Base-by-base conservation (phyloP, 2,113 vertebrate genomes). In the Otocyon megalotis region DNA sequence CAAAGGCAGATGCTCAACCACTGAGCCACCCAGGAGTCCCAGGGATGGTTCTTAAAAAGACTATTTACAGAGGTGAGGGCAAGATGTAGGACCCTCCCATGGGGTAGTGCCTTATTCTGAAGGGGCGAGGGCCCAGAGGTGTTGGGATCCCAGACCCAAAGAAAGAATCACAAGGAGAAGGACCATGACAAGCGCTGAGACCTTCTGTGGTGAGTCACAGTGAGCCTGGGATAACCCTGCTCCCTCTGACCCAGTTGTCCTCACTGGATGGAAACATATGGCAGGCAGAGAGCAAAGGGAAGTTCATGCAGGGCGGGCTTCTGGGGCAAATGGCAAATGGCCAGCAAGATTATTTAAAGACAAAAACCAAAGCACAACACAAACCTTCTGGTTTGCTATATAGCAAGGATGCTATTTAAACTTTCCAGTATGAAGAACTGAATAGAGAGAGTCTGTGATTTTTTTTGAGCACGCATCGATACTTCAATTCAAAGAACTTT, bases 161-260 rank as follows among this genome's bases (percentile, higher is more conserved):
- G 19, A 72, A 50, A 71, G 19, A 72, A 50, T 4, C 22, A 16
- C 0, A 2, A 22, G 24, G 22, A 54, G 32, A 88, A 8, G 32
- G 30, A 43, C 9, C 1, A 0, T 16, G 7, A 13, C n/a, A 56
- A 50, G 8, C 17, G 2, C 11, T 16, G 32, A 11, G 17, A 15
- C 56, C 56, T 54, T 62, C 13, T 24, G 30, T 7, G 0, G 1
- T 17, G 16, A 89, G 71, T 43, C 48, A 62, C 5, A 32, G 35
- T 5, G 2, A 63, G 14, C 13, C 5, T 3, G 19, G 20, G 8
- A 32, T 15, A 53, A 48, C 8, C 26, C 17, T 58, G 0, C n/a
- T 35, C 54, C 28, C 13, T 50, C 11, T 26, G n/a, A 28, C 15
- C 26, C 71, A 32, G 5, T 8, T 17, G 0, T 60, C 50, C 10